Percentiles rank a stretch among this genome's conserved stretches.
phyloP scores from a whole-genome alignment of 1,140 invertebrate genomes.

The Heliconius nattereri region DNA sequence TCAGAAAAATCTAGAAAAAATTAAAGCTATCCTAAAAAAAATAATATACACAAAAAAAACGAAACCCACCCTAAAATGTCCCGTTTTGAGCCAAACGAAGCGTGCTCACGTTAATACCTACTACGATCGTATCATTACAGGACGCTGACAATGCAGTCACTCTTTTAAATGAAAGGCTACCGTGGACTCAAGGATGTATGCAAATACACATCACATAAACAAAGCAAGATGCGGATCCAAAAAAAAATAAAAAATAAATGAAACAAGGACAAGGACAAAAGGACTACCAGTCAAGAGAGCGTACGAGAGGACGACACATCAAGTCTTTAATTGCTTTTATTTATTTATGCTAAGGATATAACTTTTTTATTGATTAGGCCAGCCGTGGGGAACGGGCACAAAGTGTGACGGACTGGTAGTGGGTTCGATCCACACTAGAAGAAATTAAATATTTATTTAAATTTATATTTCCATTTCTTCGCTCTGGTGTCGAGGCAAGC shows the following conservation, averaged over 20 bases:
- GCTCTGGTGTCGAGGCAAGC: too few relatives aligned
- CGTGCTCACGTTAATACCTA: background rate
- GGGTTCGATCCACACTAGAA: too few relatives aligned
- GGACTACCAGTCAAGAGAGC: constrained; percentile 41
- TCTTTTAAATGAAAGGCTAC: constrained; percentile 59
- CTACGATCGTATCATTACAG: constrained; percentile 46
- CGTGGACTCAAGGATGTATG: constrained; percentile 62
- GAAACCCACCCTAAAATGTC: too few relatives aligned
- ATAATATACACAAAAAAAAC: too few relatives aligned
- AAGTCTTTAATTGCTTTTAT: constrained; percentile 43
- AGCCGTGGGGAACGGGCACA: too few relatives aligned
- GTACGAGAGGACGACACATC: constrained; percentile 35
- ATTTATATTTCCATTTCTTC: too few relatives aligned
- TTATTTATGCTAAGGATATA: constrained; percentile 40
- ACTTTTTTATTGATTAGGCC: constrained; percentile 17
- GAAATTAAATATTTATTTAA: too few relatives aligned
- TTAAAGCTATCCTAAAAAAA: too few relatives aligned
- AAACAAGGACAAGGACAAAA: constrained; percentile 58
- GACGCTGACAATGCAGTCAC: constrained; percentile 52
- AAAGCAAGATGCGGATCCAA: constrained; percentile 53
- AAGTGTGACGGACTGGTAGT: too few relatives aligned
- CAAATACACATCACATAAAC: constrained; percentile 67
- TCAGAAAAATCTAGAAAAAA: too few relatives aligned
- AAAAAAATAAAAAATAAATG: constrained; percentile 48
- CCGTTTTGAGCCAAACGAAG: too few relatives aligned